Conservation (phyloP, 2,888 invertebrate species). For the Camponotus fellah region DNA sequence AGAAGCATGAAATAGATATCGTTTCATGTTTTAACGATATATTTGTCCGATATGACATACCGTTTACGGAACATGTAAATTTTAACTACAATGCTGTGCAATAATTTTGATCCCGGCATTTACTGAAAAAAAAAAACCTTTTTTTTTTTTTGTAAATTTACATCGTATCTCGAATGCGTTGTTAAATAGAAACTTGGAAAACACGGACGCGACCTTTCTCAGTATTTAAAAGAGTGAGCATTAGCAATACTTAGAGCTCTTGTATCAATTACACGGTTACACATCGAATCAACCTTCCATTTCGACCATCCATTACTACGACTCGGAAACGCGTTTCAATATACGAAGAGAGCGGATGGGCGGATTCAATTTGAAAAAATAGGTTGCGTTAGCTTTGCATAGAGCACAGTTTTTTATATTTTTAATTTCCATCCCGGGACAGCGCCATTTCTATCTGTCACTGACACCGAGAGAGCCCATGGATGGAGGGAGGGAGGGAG, state of each 20-base stretch:
- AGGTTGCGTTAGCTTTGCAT: constrained; percentile 66
- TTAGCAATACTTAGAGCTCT: constrained; percentile 32
- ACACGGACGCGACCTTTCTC: background rate
- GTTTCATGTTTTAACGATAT: constrained; percentile 12
- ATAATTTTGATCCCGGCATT: constrained; percentile 25
- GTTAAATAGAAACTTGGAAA: background rate
- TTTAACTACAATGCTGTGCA: background rate
- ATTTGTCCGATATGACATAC: background rate
- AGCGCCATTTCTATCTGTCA: constrained; percentile 72
- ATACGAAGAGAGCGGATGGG: constrained; percentile 55
- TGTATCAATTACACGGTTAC: constrained; percentile 48
- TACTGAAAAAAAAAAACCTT: background rate
- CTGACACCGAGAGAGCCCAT: constrained; percentile 47
- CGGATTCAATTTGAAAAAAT: constrained; percentile 74
- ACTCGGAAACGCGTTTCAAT: constrained; percentile 47
- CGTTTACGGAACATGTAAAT: constrained; percentile 24
- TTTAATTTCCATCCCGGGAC: constrained; percentile 70
- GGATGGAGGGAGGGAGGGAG: background rate
- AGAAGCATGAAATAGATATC: background rate
- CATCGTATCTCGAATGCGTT: background rate
- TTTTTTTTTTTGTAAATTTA: background rate
- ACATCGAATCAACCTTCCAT: constrained; percentile 47
- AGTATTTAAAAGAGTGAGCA: constrained; percentile 39
- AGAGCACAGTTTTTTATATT: constrained; percentile 73
- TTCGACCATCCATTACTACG: constrained; percentile 49